Percentiles rank a stretch among this genome's conserved stretches.
Conservation (phyloP, 2,113 vertebrate genomes). For the Campylorhamphus procurvoides region DNA sequence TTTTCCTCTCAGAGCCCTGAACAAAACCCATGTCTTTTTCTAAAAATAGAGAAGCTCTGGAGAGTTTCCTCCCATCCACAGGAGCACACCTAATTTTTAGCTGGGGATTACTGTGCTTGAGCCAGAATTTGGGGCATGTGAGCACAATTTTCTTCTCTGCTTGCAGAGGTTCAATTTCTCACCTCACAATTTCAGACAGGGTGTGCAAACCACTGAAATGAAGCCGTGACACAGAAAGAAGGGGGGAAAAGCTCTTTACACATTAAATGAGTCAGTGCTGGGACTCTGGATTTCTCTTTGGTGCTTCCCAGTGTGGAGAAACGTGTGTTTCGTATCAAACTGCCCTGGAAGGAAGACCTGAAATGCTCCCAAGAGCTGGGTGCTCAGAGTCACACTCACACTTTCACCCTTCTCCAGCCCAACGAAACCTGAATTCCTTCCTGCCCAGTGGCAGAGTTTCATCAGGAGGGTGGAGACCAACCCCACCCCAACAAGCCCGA, state of each 20-base stretch:
- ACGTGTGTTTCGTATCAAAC: background rate
- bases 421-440: constrained; percentile 21
- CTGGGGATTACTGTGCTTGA: rapidly evolving
- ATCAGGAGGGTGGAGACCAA: constrained; percentile 45
- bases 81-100: background rate
- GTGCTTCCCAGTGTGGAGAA: background rate
- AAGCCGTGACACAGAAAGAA: background rate
- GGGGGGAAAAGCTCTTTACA: background rate
- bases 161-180: background rate
- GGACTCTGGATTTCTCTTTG: background rate
- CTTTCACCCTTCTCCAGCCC: constrained; percentile 22
- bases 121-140: background rate
- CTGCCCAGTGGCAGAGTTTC: constrained; percentile 34
- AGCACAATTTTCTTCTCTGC: background rate
- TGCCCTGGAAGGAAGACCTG: background rate
- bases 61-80: background rate
- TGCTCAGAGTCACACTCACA: background rate
- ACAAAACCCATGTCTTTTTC: background rate
- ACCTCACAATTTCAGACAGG: background rate
- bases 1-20: background rate
- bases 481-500: constrained; percentile 26
- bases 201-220: background rate
- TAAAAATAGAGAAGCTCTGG: background rate
- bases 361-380: background rate
- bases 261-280: background rate